Evolutionary conservation across 2,113 vertebrate species (phyloP).

Genomic region (Campylorhamphus procurvoides): DNA sequence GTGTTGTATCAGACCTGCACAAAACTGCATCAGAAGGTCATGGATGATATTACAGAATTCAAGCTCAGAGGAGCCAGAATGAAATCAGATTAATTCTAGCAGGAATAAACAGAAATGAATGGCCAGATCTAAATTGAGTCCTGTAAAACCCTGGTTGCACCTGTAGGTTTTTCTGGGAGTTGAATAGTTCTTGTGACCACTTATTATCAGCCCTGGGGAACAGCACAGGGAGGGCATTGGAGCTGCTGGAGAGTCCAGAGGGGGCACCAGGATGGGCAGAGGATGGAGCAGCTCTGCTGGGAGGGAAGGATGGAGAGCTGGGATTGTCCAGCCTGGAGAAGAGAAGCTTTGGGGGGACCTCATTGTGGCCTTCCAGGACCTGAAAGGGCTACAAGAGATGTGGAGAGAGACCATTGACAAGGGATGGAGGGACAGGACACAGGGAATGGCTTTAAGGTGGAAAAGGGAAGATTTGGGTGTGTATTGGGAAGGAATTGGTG

Average conservation of each 20-base stretch:
- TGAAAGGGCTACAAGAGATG: no score
- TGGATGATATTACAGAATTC: neutral
- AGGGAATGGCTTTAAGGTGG: neutral
- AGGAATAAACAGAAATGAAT: neutral
- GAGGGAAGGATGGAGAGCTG: no score
- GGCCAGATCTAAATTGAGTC: neutral
- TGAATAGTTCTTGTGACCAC: neutral
- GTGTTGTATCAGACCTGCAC: neutral
- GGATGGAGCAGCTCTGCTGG: no score
- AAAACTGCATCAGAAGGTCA: fast-evolving
- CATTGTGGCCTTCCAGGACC: no score
- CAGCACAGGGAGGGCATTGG: no score
- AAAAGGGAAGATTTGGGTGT: neutral
- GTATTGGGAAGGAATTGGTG: no score
- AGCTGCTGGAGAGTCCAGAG: no score
- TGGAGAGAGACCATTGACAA: no score
- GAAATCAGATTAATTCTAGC: neutral
- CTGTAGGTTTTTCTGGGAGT: neutral
- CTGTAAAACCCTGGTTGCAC: neutral
- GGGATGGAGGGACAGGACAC: no score
- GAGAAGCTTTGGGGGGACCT: no score
- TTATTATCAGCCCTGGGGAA: neutral
- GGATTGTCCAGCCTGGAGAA: no score
- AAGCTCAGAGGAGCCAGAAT: neutral
- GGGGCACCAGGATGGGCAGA: no score